Evolutionary conservation across 2,888 invertebrate genomes (phyloP), one percentile per base, ranked within the genome.

Genomic region (Pandemis heparana): DNA sequence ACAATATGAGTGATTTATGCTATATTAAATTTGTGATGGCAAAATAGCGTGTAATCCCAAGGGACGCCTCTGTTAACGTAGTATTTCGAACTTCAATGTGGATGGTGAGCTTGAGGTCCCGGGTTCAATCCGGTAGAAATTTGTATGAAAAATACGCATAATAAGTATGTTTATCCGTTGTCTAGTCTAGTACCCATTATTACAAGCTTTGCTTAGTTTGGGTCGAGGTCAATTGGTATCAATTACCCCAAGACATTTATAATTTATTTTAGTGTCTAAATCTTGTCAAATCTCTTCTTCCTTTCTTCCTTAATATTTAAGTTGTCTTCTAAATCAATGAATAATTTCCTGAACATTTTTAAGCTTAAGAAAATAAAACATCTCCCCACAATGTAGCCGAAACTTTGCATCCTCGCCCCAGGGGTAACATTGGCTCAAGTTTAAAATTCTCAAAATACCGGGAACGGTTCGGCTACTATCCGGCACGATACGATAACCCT

Each of bases 401-500:
- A 62, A 62, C 41, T 38, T 60, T n/a, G 38, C 10, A 39, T 12
- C 18, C 48, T n/a, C 16, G 16, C 46, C 71, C 61, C 32, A 23
- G 18, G 71, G 71, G 66, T 61, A 53, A 71, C 71, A 71, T 67
- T 6, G 61, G 9, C 61, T 16, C 7, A 18, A 71, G 61, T 67
- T 71, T 62, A 62, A 67, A 71, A 67, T 71, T 71, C 61, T n/a
- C 7, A 8, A 41, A 71, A 66, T 71, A 32, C 61, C 43, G 16
- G 1, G 60, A 53, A 51, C 41, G 32, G 60, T 43, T 62, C 18
- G 59, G 48, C 51, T 51, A 51, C 53, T 16, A 64, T 6, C 46
- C 60, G 46, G 59, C 10, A 69, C 59, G 7, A 53, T 53, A 18
- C 53, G 48, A 51, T 39, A 18, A 18, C 51, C 63, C 65, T 65